Percentiles rank a stretch among this genome's conserved stretches.
Conservation (phyloP, 30 jellyfish, hydroid and myxozoan species). For the Aurelia coerulea region DNA sequence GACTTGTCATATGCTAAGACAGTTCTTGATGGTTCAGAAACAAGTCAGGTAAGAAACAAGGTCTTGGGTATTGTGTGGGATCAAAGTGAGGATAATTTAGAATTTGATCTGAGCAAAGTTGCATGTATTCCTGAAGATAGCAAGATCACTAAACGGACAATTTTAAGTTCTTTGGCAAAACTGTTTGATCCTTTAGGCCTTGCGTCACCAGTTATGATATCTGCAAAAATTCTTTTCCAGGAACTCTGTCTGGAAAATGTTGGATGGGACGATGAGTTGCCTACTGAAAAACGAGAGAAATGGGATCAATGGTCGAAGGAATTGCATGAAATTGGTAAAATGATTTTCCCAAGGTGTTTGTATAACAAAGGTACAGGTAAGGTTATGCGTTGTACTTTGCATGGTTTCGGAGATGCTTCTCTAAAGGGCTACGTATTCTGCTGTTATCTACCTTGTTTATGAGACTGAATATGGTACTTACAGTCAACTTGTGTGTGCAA, state of each 20-base stretch:
- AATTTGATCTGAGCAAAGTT: not conserved
- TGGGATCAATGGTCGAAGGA: constrained; percentile 28
- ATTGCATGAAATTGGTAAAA: not conserved
- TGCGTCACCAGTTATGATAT: constrained; percentile 29
- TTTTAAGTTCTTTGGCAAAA: constrained; percentile 19
- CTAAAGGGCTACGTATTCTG: constrained; percentile 11
- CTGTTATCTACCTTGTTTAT: constrained; percentile 17
- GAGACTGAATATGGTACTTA: not conserved
- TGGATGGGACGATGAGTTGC: constrained; percentile 33
- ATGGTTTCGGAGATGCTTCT: constrained; percentile 44
- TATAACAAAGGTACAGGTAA: not conserved
- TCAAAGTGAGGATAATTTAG: not conserved
- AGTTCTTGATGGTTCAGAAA: not conserved
- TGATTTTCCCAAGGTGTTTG: constrained; percentile 11
- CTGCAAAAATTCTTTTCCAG: constrained; percentile 26
- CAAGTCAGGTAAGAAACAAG: not conserved
- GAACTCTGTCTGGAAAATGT: constrained; percentile 11
- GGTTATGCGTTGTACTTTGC: constrained; percentile 4
- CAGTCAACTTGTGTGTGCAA: constrained; percentile 10
- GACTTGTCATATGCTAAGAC: constrained; percentile 5
- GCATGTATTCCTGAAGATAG: not conserved
- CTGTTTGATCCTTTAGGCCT: constrained; percentile 47
- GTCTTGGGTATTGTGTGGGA: not conserved
- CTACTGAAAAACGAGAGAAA: not conserved
- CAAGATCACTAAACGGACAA: not conserved